Evolutionary conservation across 2,113 vertebrate genomes (phyloP).

Genomic region (Ondatra zibethicus): DNA sequence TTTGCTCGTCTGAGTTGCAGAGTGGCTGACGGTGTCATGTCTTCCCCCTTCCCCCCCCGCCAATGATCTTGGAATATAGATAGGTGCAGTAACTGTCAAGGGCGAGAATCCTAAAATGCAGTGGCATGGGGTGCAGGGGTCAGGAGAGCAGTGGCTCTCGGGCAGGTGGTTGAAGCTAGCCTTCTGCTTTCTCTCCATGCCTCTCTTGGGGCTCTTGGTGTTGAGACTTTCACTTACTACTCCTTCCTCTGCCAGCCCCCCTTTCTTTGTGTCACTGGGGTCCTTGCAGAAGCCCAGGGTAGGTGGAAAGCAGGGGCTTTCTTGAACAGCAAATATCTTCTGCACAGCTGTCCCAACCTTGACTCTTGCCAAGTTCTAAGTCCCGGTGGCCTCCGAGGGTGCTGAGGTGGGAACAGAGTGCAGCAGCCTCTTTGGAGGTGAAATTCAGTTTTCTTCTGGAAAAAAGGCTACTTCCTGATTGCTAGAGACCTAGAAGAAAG

Average conservation of each 20-base stretch:
- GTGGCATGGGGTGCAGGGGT: accelerated
- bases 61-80: neutral
- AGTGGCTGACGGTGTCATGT: neutral
- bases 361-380: neutral
- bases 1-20: neutral
- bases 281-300: neutral
- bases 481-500: constrained; percentile 39
- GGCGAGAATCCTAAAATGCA: neutral
- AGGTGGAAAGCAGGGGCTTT: accelerated
- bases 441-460: constrained; percentile 67
- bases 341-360: neutral
- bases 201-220: accelerated
- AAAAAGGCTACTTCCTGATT: constrained; percentile 51
- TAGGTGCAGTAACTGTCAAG: accelerated
- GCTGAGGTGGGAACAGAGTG: neutral
- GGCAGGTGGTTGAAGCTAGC: neutral
- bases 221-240: accelerated
- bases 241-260: neutral
- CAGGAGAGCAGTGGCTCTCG: accelerated
- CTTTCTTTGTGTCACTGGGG: neutral
- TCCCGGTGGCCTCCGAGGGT: neutral
- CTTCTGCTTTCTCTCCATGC: accelerated
- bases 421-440: neutral
- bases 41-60: too few relatives aligned
- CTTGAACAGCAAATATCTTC: neutral